A percentile compares a stretch with the other conserved stretches of the same genome.
phyloP scores from a whole-genome alignment of 2,797 vertebrate species.

The Uromys caudimaculatus region DNA sequence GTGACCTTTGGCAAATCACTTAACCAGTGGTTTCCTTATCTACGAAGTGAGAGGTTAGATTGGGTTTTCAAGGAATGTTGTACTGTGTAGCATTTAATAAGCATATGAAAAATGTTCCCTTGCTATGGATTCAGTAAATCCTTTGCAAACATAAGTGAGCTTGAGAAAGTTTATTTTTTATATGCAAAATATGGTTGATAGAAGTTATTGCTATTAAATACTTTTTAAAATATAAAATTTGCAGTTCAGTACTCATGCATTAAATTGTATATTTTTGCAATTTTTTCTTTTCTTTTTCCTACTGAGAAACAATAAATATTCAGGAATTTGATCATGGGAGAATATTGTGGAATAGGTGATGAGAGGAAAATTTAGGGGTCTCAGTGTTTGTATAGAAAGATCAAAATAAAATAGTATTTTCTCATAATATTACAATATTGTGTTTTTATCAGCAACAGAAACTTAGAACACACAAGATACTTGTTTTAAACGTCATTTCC shows the following conservation, averaged over 20 bases:
- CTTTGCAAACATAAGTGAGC: constrained; percentile 46
- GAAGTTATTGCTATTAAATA: background rate
- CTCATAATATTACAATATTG: background rate
- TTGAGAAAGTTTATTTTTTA: constrained; percentile 38
- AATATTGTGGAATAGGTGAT: background rate
- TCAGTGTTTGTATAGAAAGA: background rate
- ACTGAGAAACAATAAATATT: background rate
- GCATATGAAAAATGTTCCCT: background rate
- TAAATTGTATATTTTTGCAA: background rate
- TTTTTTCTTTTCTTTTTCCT: background rate
- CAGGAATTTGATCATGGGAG: background rate
- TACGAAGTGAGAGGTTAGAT: background rate
- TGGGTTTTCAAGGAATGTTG: constrained; percentile 24
- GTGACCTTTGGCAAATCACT: background rate
- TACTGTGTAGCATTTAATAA: background rate
- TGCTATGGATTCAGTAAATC: background rate
- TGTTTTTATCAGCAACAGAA: constrained; percentile 30
- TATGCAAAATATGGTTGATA: background rate
- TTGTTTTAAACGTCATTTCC: constrained; percentile 30
- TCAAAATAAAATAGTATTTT: constrained; percentile 37
- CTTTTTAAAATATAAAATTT: background rate
- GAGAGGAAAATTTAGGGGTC: background rate
- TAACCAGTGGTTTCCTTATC: constrained; percentile 29
- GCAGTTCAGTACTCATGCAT: background rate
- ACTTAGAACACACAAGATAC: background rate